Base-by-base conservation (phyloP, 2,113 vertebrate species). In the Phylloscopus trochilus region DNA sequence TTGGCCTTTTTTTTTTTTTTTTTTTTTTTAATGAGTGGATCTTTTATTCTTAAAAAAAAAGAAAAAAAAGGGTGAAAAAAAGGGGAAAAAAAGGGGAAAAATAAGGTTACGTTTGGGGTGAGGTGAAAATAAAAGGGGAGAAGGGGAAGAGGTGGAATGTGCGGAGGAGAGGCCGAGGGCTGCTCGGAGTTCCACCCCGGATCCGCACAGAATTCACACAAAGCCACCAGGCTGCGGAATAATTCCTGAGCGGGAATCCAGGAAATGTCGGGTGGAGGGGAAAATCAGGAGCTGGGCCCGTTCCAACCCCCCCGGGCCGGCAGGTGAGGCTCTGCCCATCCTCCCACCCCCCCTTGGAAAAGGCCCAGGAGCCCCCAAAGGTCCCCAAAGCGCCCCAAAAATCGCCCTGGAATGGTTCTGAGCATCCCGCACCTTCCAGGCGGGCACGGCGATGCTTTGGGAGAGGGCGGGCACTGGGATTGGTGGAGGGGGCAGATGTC, bases 231-330 rank as follows among this genome's bases (percentile, higher is more conserved):
- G 39, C 39, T 41, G 39, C 39, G 11, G 39, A 13, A 41, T 92
- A 33, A 83, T 93, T 93, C 75, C 83, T 75, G 5, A 47, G 6
- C 52, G n/a, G n/a, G 33, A 43, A 39, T 73, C 1, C 92, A 93
- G 90, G 90, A 96, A 97, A 95, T 81, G 90, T 74, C 28, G 87
- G 68, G 37, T 10, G 68, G 82, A 87, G 21, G 76, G 72, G 37
- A 58, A 37, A 68, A 91, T 21, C 53, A 19, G 68, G 62, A 89
- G 58, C 87, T 92, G 92, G 96, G 91, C 90, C 92, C 39, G 88
- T 70, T 83, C 91, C 94, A 89, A 72, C 20, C 28, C 43, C 68
- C 5, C 4, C 15, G 30, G 24, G 15, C 2, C 28, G 2, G 9
- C 19, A 3, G 9, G 7, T 28, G 62, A n/a, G 51, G 7, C 2